A percentile compares a stretch with the other conserved stretches of the same genome.
Evolutionary conservation across 2,888 invertebrate genomes (phyloP).

Genomic region (Melieria picta): DNA sequence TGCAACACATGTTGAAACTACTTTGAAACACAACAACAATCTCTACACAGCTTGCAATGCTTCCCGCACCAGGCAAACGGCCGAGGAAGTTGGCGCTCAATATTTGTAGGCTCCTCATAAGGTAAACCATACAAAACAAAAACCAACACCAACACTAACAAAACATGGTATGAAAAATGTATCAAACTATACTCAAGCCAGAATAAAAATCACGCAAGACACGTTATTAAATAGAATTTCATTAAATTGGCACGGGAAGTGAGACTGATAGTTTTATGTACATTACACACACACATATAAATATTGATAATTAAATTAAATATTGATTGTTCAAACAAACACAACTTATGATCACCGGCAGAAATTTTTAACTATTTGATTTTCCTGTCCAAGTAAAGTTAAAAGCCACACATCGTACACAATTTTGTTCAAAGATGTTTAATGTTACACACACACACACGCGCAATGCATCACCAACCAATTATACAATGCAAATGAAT

Average conservation of each 20-base stretch:
- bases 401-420: slow-evolving; percentile 3
- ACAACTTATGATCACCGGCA: background rate
- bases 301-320: background rate
- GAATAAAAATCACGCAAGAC: slow-evolving; percentile 33
- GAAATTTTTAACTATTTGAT: background rate
- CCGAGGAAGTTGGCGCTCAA: too few relatives aligned
- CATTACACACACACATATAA: slow-evolving; percentile 25
- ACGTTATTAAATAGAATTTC: slow-evolving; percentile 41
- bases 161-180: slow-evolving; percentile 39
- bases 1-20: too few relatives aligned
- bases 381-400: background rate
- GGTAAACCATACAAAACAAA: slow-evolving; percentile 21
- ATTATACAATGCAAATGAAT: too few relatives aligned
- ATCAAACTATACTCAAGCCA: slow-evolving; percentile 39
- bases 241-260: slow-evolving; percentile 57
- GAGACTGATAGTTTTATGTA: slow-evolving; percentile 62
- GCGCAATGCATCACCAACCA: too few relatives aligned
- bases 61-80: too few relatives aligned
- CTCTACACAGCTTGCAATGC: too few relatives aligned
- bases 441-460: slow-evolving; percentile 19
- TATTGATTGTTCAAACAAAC: slow-evolving; percentile 9
- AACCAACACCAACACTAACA: slow-evolving; percentile 27
- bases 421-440: slow-evolving; percentile 8
- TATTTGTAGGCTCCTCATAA: background rate
- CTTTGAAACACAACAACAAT: too few relatives aligned